Percentiles rank a stretch among this genome's conserved stretches.
Evolutionary conservation across 2,888 invertebrate species (phyloP).

Genomic region (Emesis furor): DNA sequence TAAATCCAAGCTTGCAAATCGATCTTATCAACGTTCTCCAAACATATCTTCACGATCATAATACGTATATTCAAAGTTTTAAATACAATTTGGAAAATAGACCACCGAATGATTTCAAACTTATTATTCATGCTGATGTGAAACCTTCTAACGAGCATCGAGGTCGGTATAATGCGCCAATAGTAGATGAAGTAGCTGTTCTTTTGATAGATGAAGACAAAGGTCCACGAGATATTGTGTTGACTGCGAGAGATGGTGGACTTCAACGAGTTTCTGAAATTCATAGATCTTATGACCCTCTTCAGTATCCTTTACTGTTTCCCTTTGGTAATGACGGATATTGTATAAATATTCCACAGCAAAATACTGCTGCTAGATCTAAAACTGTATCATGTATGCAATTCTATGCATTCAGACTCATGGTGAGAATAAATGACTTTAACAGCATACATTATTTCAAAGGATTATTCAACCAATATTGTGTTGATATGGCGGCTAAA

Average conservation of each 20-base stretch:
- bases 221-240: slow-evolving; percentile 72
- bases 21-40: slow-evolving; percentile 73
- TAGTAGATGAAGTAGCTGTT: slow-evolving; percentile 76
- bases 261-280: slow-evolving; percentile 77
- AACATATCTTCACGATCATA: slow-evolving; percentile 69
- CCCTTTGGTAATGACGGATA: slow-evolving; percentile 77
- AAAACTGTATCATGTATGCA: slow-evolving; percentile 76
- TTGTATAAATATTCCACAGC: slow-evolving; percentile 72
- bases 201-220: slow-evolving; percentile 70
- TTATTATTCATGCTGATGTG: slow-evolving; percentile 76
- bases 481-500: slow-evolving; percentile 73
- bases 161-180: slow-evolving; percentile 75
- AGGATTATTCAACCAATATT: slow-evolving; percentile 58
- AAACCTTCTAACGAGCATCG: slow-evolving; percentile 76
- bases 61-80: slow-evolving; percentile 74
- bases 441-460: slow-evolving; percentile 32
- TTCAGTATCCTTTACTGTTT: slow-evolving; percentile 82
- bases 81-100: neutral
- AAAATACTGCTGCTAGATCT: slow-evolving; percentile 63
- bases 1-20: slow-evolving; percentile 62
- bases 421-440: slow-evolving; percentile 46
- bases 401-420: slow-evolving; percentile 56
- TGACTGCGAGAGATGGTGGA: slow-evolving; percentile 69
- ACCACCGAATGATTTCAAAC: slow-evolving; percentile 11
- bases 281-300: slow-evolving; percentile 79